Conservation (phyloP, 1,140 invertebrate species). For the Drosophila melanica region DNA sequence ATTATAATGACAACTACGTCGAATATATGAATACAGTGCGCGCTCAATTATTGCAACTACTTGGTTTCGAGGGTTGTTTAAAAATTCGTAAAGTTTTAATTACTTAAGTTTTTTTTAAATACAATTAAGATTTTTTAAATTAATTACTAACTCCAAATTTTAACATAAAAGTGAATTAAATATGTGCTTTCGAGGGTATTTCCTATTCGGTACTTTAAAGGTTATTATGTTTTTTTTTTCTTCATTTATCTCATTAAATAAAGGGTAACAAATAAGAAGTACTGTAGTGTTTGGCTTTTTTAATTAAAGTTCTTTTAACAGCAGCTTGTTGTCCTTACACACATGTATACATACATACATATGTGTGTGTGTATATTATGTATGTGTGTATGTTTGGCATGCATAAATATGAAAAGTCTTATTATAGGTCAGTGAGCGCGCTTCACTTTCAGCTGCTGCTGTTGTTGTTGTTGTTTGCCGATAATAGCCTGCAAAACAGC, state of each 20-base stretch:
- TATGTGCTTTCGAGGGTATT: too few species aligned
- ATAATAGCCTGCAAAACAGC: constrained; percentile 48
- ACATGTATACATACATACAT: neutral
- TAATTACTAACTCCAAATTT: too few species aligned
- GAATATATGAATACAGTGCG: too few species aligned
- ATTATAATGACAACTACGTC: too few species aligned
- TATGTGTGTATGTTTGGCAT: constrained; percentile 15
- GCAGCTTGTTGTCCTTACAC: too few species aligned
- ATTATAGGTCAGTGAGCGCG: constrained; percentile 79
- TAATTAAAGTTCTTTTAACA: constrained; percentile 3
- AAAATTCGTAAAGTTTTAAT: too few species aligned
- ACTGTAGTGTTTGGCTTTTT: neutral
- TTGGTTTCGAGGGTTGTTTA: too few species aligned
- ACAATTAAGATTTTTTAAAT: too few species aligned
- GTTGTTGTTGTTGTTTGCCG: constrained; percentile 42
- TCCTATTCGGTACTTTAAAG: too few species aligned
- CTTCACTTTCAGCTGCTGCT: constrained; percentile 66
- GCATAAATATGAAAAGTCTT: constrained; percentile 72
- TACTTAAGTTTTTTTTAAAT: too few species aligned
- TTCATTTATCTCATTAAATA: neutral
- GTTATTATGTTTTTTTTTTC: neutral
- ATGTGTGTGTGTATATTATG: neutral
- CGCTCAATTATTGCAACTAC: too few species aligned
- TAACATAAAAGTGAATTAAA: too few species aligned
- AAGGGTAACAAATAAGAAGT: neutral